Evolutionary conservation across 64 coral and sea anemone species (phyloP).

Genomic region (Stichodactyla helianthus): DNA sequence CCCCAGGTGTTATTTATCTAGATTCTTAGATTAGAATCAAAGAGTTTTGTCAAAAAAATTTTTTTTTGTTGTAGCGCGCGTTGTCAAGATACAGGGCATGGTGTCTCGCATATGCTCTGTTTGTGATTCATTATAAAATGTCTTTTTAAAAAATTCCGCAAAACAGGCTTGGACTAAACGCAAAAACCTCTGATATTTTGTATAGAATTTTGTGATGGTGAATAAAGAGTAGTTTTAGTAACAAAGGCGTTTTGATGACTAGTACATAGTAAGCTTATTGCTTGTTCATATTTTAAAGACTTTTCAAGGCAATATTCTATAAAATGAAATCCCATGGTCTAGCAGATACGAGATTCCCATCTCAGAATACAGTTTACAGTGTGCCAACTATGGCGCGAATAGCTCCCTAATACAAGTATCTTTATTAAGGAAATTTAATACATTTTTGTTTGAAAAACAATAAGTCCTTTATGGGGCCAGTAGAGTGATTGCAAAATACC

Average conservation of each 20-base stretch:
- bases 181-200: background rate
- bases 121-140: background rate
- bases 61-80: background rate
- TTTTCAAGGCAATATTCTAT: no score
- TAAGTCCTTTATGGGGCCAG: no score
- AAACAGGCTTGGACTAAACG: background rate
- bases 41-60: background rate
- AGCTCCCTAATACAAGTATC: no score
- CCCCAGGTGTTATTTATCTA: background rate
- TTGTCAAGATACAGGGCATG: background rate
- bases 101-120: background rate
- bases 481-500: no score
- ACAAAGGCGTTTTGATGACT: background rate
- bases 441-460: no score
- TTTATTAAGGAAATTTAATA: no score
- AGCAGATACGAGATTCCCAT: no score
- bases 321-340: no score
- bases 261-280: background rate
- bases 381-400: no score
- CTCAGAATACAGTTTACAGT: no score
- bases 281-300: background rate
- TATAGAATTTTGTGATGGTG: background rate
- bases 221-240: slow-evolving; percentile 9
- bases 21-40: background rate
- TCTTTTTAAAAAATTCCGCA: background rate